These are phyloP conservation scores for Chironomus tepperi DNA, from an alignment of 1,140 invertebrate genomes.

Conservation along the genomic window DNA sequence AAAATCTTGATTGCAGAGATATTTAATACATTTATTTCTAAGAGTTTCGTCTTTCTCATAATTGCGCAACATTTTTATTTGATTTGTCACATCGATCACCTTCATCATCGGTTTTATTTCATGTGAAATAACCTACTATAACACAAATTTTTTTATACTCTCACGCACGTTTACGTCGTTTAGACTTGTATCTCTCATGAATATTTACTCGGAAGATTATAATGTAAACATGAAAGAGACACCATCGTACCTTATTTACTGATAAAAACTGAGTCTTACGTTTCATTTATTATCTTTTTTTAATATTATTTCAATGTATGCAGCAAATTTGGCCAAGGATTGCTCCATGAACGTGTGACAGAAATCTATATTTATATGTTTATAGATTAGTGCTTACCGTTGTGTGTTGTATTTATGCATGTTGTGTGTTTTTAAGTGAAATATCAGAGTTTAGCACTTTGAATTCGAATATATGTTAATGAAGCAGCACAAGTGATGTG, in stretches of 20 bases:
- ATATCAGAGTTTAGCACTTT: constrained; percentile 21
- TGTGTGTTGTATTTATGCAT: too few relatives aligned
- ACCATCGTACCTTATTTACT: not conserved
- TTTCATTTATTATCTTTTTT: too few relatives aligned
- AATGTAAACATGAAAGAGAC: not conserved
- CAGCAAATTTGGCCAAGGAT: not conserved
- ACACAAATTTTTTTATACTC: not conserved
- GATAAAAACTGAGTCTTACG: not conserved
- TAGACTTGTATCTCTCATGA: not conserved
- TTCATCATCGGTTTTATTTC: not conserved
- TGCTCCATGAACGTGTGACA: not conserved
- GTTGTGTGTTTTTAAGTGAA: not conserved
- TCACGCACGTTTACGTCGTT: not conserved
- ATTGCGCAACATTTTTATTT: constrained; percentile 9
- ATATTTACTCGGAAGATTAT: not conserved
- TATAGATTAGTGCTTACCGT: too few relatives aligned
- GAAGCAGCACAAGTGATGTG: not conserved
- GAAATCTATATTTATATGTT: not conserved
- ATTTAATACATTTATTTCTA: too few relatives aligned
- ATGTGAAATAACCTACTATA: not conserved
- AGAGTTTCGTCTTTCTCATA: not conserved
- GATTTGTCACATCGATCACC: constrained; percentile 6
- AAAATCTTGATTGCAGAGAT: not conserved
- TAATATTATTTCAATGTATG: not conserved
- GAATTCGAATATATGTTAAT: constrained; percentile 18